Evolutionary conservation across 2,113 vertebrate species (phyloP).

Genomic region (Eptatretus burgeri): DNA sequence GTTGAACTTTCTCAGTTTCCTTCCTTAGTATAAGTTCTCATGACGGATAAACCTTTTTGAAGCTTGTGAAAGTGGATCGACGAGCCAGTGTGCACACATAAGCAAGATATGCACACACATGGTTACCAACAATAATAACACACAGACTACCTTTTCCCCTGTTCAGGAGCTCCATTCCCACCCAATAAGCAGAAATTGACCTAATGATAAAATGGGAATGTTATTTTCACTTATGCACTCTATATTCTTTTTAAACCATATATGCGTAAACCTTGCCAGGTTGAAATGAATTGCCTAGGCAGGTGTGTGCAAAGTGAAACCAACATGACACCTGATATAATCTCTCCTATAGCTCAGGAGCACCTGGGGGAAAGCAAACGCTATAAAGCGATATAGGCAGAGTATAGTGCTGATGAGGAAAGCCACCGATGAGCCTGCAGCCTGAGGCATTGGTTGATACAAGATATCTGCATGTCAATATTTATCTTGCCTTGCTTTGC

Average conservation of each 20-base stretch:
- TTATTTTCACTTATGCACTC: too few species aligned
- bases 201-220: too few species aligned
- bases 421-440: background rate
- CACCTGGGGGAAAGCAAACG: background rate
- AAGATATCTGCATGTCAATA: constrained; percentile 4
- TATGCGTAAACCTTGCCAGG: background rate
- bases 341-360: background rate
- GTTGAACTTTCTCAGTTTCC: too few species aligned
- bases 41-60: too few species aligned
- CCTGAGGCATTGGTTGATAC: background rate
- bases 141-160: too few species aligned
- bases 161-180: too few species aligned
- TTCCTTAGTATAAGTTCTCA: too few species aligned
- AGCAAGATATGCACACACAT: too few species aligned
- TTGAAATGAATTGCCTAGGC: background rate
- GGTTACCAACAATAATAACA: too few species aligned
- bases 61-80: too few species aligned
- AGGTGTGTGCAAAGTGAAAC: constrained; percentile 1
- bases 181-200: too few species aligned
- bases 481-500: constrained; percentile 1
- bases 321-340: constrained; percentile 5
- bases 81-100: too few species aligned
- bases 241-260: background rate
- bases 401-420: background rate
- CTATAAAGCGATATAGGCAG: constrained; percentile 1